Conservation (phyloP, 2,113 vertebrate genomes). For the Anguilla rostrata region DNA sequence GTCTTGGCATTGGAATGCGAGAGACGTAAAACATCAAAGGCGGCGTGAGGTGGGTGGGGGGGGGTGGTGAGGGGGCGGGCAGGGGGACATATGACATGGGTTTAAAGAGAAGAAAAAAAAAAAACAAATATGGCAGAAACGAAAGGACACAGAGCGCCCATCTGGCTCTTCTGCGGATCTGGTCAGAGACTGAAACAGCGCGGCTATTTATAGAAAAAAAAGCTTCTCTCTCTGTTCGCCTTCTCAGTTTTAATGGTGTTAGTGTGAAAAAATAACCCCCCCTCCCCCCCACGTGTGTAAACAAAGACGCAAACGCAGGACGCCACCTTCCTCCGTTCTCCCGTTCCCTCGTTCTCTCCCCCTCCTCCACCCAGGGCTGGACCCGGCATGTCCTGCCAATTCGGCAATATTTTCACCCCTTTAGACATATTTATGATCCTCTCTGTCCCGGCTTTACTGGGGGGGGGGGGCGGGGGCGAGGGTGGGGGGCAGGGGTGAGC, state of each 20-base stretch:
- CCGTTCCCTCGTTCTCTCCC: conserved; percentile 47
- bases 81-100: too few species aligned
- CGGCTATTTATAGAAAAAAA: not conserved
- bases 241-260: not conserved
- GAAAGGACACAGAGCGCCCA: not conserved
- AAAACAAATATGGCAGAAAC: not conserved
- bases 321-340: conserved; percentile 7
- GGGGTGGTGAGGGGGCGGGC: too few species aligned
- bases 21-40: not conserved
- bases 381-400: conserved; percentile 62
- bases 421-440: conserved; percentile 66
- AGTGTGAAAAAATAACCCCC: not conserved
- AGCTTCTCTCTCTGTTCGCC: not conserved
- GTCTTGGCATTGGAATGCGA: conserved; percentile 13
- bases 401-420: conserved; percentile 63
- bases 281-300: not conserved
- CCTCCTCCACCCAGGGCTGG: conserved; percentile 28
- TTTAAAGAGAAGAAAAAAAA: not conserved
- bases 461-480: conserved; percentile 12
- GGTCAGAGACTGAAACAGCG: not conserved
- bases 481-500: conserved; percentile 20
- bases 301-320: conserved; percentile 31
- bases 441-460: conserved; percentile 31
- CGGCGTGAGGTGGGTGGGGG: too few species aligned
- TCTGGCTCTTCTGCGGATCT: not conserved